These are phyloP conservation scores for Megaleporinus macrocephalus DNA, from an alignment of 2,113 vertebrate genomes.

Conservation along the genomic window DNA sequence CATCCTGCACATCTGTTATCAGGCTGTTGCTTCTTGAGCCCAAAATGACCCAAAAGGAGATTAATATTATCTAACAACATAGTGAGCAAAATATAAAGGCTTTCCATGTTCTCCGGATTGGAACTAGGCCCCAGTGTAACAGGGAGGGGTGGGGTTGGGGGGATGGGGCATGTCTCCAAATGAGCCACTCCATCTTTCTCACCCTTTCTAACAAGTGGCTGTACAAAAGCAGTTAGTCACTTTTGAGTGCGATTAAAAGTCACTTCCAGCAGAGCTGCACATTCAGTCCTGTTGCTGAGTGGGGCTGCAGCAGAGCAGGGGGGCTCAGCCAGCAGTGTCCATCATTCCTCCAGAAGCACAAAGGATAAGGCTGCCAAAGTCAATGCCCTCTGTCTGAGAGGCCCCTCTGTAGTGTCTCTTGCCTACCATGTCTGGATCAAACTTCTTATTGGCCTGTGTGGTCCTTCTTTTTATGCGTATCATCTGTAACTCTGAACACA, in stretches of 20 bases:
- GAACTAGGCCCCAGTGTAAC: no score
- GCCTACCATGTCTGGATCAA: background rate
- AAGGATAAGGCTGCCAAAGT: constrained; percentile 28
- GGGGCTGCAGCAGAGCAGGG: background rate
- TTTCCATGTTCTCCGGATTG: background rate
- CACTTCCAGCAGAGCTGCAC: constrained; percentile 39
- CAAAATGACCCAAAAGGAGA: no score
- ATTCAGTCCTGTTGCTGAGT: constrained; percentile 27
- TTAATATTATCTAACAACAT: no score
- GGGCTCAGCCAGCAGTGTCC: background rate
- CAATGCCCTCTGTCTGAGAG: constrained; percentile 18
- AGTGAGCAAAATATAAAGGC: background rate
- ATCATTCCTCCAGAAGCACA: constrained; percentile 23
- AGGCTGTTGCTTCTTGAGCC: no score
- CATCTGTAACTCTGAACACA: background rate
- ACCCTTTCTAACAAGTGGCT: background rate
- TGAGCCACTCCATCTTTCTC: constrained; percentile 26
- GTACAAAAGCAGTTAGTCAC: constrained; percentile 43
- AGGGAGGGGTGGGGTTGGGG: background rate
- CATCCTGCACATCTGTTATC: no score
- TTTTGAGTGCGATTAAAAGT: constrained; percentile 40
- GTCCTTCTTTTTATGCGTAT: background rate
- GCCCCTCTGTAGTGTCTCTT: constrained; percentile 3
- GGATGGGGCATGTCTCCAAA: constrained; percentile 9
- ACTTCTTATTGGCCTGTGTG: background rate